Evolutionary conservation across 2,797 vertebrate species (phyloP).

Genomic region (Hozukius guyotensis): DNA sequence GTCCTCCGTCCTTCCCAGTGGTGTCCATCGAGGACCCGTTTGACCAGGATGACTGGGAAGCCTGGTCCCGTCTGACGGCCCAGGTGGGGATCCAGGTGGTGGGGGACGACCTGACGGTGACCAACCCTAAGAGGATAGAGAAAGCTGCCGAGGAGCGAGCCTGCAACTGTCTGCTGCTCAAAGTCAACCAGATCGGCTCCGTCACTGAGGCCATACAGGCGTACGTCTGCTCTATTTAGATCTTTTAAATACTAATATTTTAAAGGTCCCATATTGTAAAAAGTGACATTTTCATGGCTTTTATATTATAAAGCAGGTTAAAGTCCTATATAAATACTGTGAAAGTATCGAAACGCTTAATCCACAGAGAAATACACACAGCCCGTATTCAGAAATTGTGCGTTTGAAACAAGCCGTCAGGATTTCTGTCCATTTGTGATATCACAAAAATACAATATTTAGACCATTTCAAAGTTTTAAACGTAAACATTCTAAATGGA

Average conservation of each 20-base stretch:
- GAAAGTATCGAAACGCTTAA: no score
- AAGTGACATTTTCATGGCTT: no score
- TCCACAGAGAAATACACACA: no score
- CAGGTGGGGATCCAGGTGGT: conserved; percentile 95
- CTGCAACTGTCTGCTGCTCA: conserved; percentile 95
- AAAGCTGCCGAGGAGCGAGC: conserved; percentile 92
- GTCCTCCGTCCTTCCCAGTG: conserved; percentile 74
- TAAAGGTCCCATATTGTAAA: neutral
- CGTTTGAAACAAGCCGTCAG: no score
- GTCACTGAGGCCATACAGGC: conserved; percentile 94
- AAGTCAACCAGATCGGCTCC: conserved; percentile 95
- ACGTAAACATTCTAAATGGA: no score
- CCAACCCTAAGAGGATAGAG: conserved; percentile 93
- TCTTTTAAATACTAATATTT: neutral
- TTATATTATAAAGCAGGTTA: no score
- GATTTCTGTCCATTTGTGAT: no score
- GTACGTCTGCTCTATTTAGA: conserved; percentile 68
- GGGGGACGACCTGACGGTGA: conserved; percentile 93
- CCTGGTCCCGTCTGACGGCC: conserved; percentile 92
- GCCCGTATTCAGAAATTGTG: no score
- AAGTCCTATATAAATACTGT: no score
- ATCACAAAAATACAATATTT: no score
- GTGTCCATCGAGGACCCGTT: conserved; percentile 97
- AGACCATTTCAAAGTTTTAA: no score
- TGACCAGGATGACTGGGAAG: conserved; percentile 95